Percentiles rank a stretch among this genome's conserved stretches.
These are phyloP conservation scores for Phytoseiulus persimilis DNA, from an alignment of 2,888 invertebrate species.

Conservation along the genomic window DNA sequence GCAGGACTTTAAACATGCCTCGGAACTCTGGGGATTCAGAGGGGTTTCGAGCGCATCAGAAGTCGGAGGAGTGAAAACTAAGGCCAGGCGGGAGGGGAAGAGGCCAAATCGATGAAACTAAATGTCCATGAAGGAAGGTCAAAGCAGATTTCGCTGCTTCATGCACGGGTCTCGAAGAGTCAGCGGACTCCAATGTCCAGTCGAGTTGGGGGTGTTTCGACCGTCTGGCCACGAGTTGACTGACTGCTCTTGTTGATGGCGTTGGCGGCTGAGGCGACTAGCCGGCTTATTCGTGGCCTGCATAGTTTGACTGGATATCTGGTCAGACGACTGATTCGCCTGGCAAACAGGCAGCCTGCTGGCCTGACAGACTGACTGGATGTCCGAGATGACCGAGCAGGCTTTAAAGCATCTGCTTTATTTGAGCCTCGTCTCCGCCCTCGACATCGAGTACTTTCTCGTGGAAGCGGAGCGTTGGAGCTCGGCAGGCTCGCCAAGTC, in stretches of 20 bases:
- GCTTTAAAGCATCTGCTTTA: not conserved
- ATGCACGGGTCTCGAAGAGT: not conserved
- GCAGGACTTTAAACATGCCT: no score
- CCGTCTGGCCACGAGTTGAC: not conserved
- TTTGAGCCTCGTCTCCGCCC: not conserved
- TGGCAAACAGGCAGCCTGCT: not conserved
- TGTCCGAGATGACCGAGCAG: not conserved
- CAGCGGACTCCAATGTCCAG: not conserved
- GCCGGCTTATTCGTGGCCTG: not conserved
- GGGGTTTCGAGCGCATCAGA: no score
- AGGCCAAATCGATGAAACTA: not conserved
- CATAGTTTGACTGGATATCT: not conserved
- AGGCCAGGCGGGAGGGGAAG: not conserved
- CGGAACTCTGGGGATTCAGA: no score
- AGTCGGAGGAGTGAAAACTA: not conserved
- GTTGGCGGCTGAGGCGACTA: not conserved
- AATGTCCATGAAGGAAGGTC: not conserved
- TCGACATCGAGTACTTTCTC: not conserved
- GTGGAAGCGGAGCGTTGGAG: not conserved
- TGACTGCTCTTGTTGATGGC: not conserved
- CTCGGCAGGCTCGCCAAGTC: not conserved
- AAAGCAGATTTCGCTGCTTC: not conserved
- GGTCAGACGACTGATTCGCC: not conserved
- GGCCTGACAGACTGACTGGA: not conserved
- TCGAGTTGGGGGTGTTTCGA: not conserved